These are phyloP conservation scores for Cryptomyrus ogoouensis DNA, from an alignment of 2,113 vertebrate species.

Conservation along the genomic window DNA sequence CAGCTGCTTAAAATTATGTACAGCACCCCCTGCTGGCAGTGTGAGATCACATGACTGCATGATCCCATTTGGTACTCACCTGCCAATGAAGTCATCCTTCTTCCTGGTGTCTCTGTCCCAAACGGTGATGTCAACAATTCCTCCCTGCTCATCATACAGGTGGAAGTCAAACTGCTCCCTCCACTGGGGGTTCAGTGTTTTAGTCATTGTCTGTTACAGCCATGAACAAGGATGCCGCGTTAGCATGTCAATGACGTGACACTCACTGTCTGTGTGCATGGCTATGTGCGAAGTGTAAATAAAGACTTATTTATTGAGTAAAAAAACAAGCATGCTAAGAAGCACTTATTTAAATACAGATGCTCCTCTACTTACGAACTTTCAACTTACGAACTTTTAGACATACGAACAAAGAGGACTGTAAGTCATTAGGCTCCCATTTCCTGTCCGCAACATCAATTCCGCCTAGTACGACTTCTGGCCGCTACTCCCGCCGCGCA, in stretches of 20 bases:
- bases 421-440: too few species aligned
- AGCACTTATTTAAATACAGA: neutral
- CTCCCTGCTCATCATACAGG: constrained; percentile 79
- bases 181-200: constrained; percentile 92
- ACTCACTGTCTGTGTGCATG: neutral
- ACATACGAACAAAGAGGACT: too few species aligned
- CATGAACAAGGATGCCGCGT: neutral
- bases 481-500: too few species aligned
- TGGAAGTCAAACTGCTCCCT: constrained; percentile 92
- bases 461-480: too few species aligned
- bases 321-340: neutral
- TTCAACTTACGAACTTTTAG: too few species aligned
- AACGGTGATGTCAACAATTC: constrained; percentile 79
- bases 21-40: neutral
- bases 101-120: constrained; percentile 88
- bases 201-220: constrained; percentile 73
- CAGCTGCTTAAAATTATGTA: neutral
- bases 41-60: neutral
- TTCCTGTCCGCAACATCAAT: too few species aligned
- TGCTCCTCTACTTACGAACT: too few species aligned
- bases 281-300: neutral
- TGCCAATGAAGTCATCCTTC: constrained; percentile 91
- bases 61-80: constrained; percentile 59
- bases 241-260: neutral
- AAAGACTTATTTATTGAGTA: neutral